These are phyloP conservation scores for Polypedilum pembai DNA, from an alignment of 1,140 invertebrate species.

Conservation along the genomic window DNA sequence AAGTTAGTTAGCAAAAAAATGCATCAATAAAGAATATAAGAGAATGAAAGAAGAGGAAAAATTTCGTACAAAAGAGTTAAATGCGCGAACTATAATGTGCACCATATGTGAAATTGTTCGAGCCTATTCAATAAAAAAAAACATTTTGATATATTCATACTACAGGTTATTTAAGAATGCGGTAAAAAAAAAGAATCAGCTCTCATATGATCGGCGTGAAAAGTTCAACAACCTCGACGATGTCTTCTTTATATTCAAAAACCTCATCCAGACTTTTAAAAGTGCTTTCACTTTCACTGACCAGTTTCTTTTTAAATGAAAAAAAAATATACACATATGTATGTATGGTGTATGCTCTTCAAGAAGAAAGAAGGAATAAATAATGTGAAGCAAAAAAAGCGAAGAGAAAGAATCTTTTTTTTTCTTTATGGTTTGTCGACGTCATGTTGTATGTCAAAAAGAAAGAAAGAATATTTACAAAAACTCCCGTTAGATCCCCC, in stretches of 20 bases:
- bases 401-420: slow-evolving; percentile 9
- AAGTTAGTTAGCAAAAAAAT: not conserved
- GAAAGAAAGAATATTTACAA: slow-evolving; percentile 24
- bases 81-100: not conserved
- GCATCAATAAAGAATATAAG: not conserved
- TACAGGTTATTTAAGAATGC: slow-evolving; percentile 24
- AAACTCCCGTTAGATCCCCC: not conserved
- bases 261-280: slow-evolving; percentile 21
- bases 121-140: not conserved
- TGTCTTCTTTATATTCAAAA: slow-evolving; percentile 16
- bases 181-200: not conserved
- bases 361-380: not conserved
- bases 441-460: not conserved
- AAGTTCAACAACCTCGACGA: not conserved
- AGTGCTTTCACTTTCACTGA: slow-evolving; percentile 28
- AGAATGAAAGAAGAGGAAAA: too few species aligned
- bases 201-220: slow-evolving; percentile 4
- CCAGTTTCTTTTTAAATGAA: slow-evolving; percentile 16
- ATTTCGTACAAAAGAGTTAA: slow-evolving; percentile 5
- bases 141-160: not conserved
- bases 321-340: not conserved
- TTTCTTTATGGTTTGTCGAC: too few species aligned
- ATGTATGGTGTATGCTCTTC: not conserved
- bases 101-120: not conserved
- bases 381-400: not conserved